phyloP scores from a whole-genome alignment of 2,888 invertebrate species.

The Synergus umbraculus region DNA sequence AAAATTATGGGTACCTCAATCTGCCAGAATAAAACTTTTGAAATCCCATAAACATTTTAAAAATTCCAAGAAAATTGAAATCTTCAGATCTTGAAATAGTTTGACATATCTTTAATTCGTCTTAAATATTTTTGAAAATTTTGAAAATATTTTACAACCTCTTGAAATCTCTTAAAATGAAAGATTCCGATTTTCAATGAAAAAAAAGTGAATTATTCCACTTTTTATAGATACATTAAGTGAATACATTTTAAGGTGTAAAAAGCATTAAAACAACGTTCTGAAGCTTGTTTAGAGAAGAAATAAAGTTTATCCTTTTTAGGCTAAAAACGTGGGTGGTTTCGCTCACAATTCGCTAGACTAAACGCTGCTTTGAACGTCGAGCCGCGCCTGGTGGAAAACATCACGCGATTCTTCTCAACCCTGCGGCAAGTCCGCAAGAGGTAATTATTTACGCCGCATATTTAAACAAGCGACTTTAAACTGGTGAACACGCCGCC shows the following conservation, averaged over 20 bases:
- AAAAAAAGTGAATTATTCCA: background rate
- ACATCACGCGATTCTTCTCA: slow-evolving; percentile 16
- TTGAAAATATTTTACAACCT: too few species aligned
- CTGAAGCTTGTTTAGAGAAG: background rate
- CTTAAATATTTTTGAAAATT: too few species aligned
- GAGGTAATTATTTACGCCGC: slow-evolving; percentile 34
- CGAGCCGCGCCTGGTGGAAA: slow-evolving; percentile 26
- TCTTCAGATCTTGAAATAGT: too few species aligned
- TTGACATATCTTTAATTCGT: too few species aligned
- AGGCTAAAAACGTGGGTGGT: background rate
- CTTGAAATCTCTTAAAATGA: too few species aligned
- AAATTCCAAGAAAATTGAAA: too few species aligned
- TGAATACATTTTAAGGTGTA: background rate
- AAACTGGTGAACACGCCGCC: slow-evolving; percentile 18
- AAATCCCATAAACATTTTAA: too few species aligned
- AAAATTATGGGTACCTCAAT: too few species aligned
- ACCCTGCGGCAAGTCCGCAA: background rate
- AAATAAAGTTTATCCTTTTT: slow-evolving; percentile 1
- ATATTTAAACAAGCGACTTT: slow-evolving; percentile 28
- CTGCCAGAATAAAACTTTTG: too few species aligned
- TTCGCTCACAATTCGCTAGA: background rate
- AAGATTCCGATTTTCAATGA: background rate
- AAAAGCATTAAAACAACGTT: background rate
- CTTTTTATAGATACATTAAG: background rate
- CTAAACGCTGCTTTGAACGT: slow-evolving; percentile 15